Evolutionary conservation across 2,888 invertebrate genomes (phyloP).

Genomic region (Epinotia bilunana): DNA sequence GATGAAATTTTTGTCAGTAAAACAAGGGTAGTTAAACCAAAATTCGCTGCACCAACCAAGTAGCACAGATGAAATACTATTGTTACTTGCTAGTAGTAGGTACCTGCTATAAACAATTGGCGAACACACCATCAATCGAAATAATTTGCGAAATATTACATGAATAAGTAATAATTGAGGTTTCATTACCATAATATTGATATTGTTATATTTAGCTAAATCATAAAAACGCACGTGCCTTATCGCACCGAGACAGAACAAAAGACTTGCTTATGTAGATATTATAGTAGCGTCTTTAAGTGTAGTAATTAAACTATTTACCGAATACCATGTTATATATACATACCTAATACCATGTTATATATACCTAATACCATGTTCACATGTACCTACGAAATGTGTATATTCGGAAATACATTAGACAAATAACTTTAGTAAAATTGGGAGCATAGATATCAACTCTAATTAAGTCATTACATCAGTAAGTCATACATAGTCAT

Average conservation of each 20-base stretch:
- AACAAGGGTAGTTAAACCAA: too few species aligned
- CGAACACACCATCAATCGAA: too few species aligned
- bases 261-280: slow-evolving; percentile 1
- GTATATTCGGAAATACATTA: background rate
- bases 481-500: too few species aligned
- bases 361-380: too few species aligned
- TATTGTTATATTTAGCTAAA: slow-evolving; percentile 2
- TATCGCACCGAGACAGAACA: background rate
- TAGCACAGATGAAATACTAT: too few species aligned
- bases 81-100: too few species aligned
- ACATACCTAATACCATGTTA: background rate
- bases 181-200: slow-evolving; percentile 2
- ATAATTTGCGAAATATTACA: slow-evolving; percentile 1
- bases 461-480: too few species aligned
- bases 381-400: too few species aligned
- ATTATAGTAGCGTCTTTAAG: background rate
- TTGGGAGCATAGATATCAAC: background rate
- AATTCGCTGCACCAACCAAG: too few species aligned
- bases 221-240: slow-evolving; percentile 17
- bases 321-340: background rate
- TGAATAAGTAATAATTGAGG: background rate
- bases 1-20: too few species aligned
- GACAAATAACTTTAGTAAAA: background rate
- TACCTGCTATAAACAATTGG: too few species aligned
- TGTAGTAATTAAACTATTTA: background rate